Evolutionary conservation across 2,113 vertebrate species (phyloP).

Genomic region (Phasianus colchicus): DNA sequence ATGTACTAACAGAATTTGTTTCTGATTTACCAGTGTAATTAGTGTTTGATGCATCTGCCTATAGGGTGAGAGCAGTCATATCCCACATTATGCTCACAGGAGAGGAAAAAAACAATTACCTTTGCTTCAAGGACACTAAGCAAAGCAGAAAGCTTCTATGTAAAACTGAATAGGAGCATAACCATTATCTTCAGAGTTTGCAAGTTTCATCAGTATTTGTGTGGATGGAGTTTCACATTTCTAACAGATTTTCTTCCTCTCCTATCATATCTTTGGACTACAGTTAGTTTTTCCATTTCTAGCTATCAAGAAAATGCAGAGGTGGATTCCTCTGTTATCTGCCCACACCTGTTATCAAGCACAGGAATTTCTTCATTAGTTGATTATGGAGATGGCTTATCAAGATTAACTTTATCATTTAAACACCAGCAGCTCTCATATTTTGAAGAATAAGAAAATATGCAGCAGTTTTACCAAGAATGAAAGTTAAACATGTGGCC

Average conservation of each 20-base stretch:
- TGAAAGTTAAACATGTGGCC: not conserved
- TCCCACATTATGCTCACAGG: slow-evolving; percentile 25
- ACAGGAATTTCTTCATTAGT: slow-evolving; percentile 37
- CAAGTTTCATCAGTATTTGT: slow-evolving; percentile 25
- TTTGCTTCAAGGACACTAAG: slow-evolving; percentile 66
- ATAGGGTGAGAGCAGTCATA: slow-evolving; percentile 33
- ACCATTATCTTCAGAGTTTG: slow-evolving; percentile 28
- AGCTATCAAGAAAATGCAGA: slow-evolving; percentile 34
- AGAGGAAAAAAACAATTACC: slow-evolving; percentile 67
- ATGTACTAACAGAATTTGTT: slow-evolving; percentile 55
- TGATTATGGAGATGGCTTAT: slow-evolving; percentile 54
- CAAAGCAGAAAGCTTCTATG: slow-evolving; percentile 52
- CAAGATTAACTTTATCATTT: slow-evolving; percentile 38
- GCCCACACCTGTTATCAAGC: slow-evolving; percentile 41
- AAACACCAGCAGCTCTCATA: not conserved
- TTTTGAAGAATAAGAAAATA: not conserved
- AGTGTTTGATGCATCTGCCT: not conserved
- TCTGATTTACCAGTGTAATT: slow-evolving; percentile 65
- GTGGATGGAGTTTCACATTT: slow-evolving; percentile 42
- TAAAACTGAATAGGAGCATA: slow-evolving; percentile 39
- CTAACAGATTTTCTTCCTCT: slow-evolving; percentile 21
- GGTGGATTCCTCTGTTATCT: slow-evolving; percentile 41
- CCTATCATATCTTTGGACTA: slow-evolving; percentile 21
- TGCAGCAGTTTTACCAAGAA: not conserved
- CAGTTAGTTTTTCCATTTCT: slow-evolving; percentile 42